Evolutionary conservation across 2,113 vertebrate species (phyloP).

Genomic region (Vulpes vulpes): DNA sequence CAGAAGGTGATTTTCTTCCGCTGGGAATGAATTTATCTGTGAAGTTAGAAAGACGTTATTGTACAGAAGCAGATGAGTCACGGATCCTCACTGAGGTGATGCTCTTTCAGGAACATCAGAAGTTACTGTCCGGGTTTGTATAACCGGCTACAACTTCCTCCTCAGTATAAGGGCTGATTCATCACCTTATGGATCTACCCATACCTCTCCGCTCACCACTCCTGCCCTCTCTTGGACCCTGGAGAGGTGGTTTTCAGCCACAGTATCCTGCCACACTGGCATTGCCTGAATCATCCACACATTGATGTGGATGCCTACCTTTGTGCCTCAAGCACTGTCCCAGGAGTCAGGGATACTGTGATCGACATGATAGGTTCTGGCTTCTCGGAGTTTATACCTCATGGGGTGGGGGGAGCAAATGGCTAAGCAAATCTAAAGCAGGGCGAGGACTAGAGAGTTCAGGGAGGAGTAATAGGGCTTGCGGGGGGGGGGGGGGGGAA

Average conservation of each 20-base stretch:
- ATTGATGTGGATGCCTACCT: too few relatives aligned
- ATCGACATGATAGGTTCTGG: background rate
- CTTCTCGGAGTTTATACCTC: background rate
- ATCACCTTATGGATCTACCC: background rate
- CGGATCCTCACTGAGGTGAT: background rate
- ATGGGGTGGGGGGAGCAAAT: background rate
- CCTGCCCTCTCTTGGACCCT: fast-evolving
- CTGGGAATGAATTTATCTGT: background rate
- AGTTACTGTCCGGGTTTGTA: background rate
- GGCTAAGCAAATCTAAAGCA: background rate
- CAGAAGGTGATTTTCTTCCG: background rate
- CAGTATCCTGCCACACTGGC: fast-evolving
- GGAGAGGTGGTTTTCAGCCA: background rate
- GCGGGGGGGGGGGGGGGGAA: fast-evolving
- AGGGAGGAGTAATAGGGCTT: background rate
- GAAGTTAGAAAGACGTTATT: background rate
- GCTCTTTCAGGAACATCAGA: background rate
- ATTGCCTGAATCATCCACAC: background rate
- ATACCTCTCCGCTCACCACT: background rate
- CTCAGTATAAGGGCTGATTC: background rate
- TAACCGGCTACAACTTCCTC: background rate
- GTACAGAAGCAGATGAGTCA: fast-evolving
- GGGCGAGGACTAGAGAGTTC: background rate
- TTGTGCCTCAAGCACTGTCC: background rate
- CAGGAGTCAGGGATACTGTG: too few relatives aligned